Evolutionary conservation across 2,113 vertebrate genomes (phyloP), one percentile per base, ranked within the genome.

Genomic region (Seriola quinqueradiata): DNA sequence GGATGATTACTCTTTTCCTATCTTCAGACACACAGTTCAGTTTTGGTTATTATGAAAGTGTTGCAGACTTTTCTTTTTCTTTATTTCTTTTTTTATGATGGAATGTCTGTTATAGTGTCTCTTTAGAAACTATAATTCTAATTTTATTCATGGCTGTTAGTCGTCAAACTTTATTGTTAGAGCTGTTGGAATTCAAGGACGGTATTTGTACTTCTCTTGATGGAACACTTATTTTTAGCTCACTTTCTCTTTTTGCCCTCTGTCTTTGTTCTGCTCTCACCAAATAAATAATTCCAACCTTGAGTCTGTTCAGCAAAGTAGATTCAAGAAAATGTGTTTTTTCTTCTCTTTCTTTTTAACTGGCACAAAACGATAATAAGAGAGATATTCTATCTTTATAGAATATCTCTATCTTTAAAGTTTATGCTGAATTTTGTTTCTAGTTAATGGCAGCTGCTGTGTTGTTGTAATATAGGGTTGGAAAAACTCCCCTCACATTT

Each of bases 231-330:
- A 28, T 74, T 79, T 81, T 69, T 32, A 44, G 66, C 57, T 32
- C 32, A 21, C 9, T 42, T 77, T 72, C 36, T 54, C 14, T 17
- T 52, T 72, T 40, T 78, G 28, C 84, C 70, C 75, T 72, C 74
- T 79, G 74, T 79, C 70, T 66, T 55, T 86, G 70, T 81, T 81
- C 64, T 74, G 44, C 36, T 44, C 34, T 74, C 23, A 17, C 42
- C 42, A 58, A 44, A 69, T 69, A 42, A 58, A 75, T 84, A 72
- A 81, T 76, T 73, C n/a, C 46, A 67, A 57, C 50, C 34, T 52
- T 66, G 46, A 75, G 38, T 73, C 38, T 48, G 25, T 54, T 65
- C 1, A 25, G 14, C 36, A 34, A 81, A 69, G 71, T 77, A 3
- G 6, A 78, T 60, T 38, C 4, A 38, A 70, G 32, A 40, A 52